Base-by-base conservation (phyloP, 2,797 vertebrate species). In the Bufotes viridis region DNA sequence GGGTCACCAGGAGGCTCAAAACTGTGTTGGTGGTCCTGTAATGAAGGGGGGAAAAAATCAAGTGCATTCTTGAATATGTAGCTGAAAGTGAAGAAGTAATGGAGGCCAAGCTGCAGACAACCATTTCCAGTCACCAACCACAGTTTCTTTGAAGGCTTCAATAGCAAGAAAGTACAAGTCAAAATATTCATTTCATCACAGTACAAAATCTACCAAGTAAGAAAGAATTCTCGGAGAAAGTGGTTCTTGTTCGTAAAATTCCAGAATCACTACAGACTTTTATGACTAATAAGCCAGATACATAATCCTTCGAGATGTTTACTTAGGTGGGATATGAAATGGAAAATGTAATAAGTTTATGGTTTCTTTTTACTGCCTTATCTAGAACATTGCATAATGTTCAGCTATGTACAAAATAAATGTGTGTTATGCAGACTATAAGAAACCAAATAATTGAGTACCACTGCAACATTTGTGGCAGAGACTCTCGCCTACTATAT, bases 161-260 rank as follows among this genome's bases (percentile, higher is more conserved):
- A 49, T 53, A 76, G 51, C 78, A 49, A 81, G 42, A 67, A 51
- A 81, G 55, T 81, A 51, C 24, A 74, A 81, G 69, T 81, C 24
- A 88, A 84, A 67, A 85, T 85, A 57, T 85, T 85, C 67, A 78
- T 81, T 88, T 88, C 76, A 88, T 85, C 57, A 61, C 75, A 70
- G 34, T 29, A 57, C 42, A 88, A 88, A 26, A 17, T 85, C 67
- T 57, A 84, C 26, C 34, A 42, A 57, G 60, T 74, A 26, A 88
- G 51, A 63, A 82, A 18, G 55, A 87, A 82, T 88, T 84, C 75
- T 57, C 74, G 29, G 57, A 88, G 69, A 70, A 55, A 34, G 26
- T 84, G 55, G 63, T 82, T 70, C 42, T 74, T 85, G 60, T 81
- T 81, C 24, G 13, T 85, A 58, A 70, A 80, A 75, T 85, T 88